Evolutionary conservation across 2,113 vertebrate genomes (phyloP), one percentile per base, ranked within the genome.

Genomic region (Eurystomus gularis): DNA sequence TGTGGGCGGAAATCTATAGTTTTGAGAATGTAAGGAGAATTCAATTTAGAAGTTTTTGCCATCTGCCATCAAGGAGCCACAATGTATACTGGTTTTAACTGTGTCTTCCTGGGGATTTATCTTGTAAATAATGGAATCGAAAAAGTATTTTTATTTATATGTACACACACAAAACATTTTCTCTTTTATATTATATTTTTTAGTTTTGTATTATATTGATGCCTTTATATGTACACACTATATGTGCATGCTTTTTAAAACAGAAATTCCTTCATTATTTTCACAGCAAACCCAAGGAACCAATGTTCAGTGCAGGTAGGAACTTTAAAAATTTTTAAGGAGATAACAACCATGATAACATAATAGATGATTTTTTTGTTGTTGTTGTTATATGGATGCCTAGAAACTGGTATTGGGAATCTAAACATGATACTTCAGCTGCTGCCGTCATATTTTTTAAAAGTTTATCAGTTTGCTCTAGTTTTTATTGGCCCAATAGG

Each of bases 221-320:
- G 39, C 6, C 11, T 75, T 72, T 62, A 29, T 39, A 17, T 61
- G 6, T 92, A 40, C 54, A 61, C 42, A 64, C 19, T 88, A 9
- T 78, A 54, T 55, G 28, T 83, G 24, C 8, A 2, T 81, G 48
- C 33, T 42, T 94, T 90, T 82, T 76, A 82, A 94, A 78, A 79
- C 13, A 79, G 60, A 91, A 58, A 68, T 90, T 23, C 93, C 55
- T 96, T 93, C 15, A 49, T 98, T 94, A 13, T 96, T 96, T 97
- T 97, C 82, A 94, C 98, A 99, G 99, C 98, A 99, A 99, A 98
- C 99, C 98, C 97, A 99, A 98, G 98, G 99, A 99, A 65, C 99
- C 99, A 20, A 98, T 99, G 83, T 99, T 99, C 98, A 99, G 99
- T 85, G 98, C 99, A 98, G 99, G 99, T 99, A 99, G 98, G 99